Percentiles rank a stretch among this genome's conserved stretches.
Evolutionary conservation across 2,113 vertebrate species (phyloP).

Genomic region (Scartelaos histophorus): DNA sequence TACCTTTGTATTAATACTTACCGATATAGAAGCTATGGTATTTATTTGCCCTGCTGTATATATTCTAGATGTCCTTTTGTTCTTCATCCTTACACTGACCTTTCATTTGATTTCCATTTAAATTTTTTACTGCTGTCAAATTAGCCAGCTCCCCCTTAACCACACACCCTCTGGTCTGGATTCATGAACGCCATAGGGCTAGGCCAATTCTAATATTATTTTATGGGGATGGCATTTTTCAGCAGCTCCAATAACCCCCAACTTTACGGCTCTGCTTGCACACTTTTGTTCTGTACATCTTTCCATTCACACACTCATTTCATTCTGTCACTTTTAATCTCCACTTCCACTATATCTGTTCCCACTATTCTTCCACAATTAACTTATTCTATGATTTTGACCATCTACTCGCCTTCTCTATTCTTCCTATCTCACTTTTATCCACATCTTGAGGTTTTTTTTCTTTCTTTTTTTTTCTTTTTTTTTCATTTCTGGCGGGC

Average conservation of each 20-base stretch:
- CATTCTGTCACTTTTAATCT: constrained; percentile 11
- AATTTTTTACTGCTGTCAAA: constrained; percentile 60
- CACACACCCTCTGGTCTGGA: constrained; percentile 50
- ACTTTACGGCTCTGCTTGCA: constrained; percentile 32
- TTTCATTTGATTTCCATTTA: constrained; percentile 60
- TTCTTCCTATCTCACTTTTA: constrained; percentile 25
- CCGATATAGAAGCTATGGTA: not conserved
- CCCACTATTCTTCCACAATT: constrained; percentile 24
- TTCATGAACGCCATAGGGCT: constrained; percentile 66
- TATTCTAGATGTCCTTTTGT: not conserved
- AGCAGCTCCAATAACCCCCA: constrained; percentile 59
- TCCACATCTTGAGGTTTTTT: constrained; percentile 23
- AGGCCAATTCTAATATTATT: constrained; percentile 68
- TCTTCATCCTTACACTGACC: constrained; percentile 5
- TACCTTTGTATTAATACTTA: not conserved
- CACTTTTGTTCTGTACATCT: constrained; percentile 16
- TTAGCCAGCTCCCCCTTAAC: constrained; percentile 36
- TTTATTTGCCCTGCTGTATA: not conserved
- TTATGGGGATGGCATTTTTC: constrained; percentile 66
- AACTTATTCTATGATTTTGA: constrained; percentile 35
- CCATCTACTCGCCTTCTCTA: constrained; percentile 21
- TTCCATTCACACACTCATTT: not conserved
- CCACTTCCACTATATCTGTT: constrained; percentile 3
- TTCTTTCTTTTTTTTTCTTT: constrained; percentile 35
- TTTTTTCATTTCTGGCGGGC: constrained; percentile 66